phyloP scores from a whole-genome alignment of 2,113 vertebrate species.

The Eclectus roratus region DNA sequence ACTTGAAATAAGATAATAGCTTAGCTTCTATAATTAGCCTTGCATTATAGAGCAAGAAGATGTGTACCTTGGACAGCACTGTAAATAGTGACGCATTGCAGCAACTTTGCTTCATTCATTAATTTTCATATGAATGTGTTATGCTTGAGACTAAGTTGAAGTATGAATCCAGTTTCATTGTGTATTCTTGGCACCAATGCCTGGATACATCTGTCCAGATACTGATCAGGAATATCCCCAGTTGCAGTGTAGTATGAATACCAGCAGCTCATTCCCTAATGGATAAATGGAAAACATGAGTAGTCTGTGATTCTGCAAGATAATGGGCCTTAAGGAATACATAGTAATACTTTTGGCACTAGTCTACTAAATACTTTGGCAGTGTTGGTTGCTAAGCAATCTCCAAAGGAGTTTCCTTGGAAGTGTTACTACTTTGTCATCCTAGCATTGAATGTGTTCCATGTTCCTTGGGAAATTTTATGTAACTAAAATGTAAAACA shows the following conservation, averaged over 20 bases:
- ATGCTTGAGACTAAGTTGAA: background rate
- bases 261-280: background rate
- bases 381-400: background rate
- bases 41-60: background rate
- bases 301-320: background rate
- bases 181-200: background rate
- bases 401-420: background rate
- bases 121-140: background rate
- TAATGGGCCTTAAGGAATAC: background rate
- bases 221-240: background rate
- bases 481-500: background rate
- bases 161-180: background rate
- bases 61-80: background rate
- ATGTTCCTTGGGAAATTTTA: background rate
- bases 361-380: background rate
- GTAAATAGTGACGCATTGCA: background rate
- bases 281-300: background rate
- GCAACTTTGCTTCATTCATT: background rate
- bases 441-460: background rate
- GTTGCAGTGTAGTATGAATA: background rate
- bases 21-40: background rate
- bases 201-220: background rate
- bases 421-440: background rate
- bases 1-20: background rate
- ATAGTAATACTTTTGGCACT: background rate